Base-by-base conservation (phyloP, 30 jellyfish, hydroid and myxozoan species). In the Turritopsis dohrnii region DNA sequence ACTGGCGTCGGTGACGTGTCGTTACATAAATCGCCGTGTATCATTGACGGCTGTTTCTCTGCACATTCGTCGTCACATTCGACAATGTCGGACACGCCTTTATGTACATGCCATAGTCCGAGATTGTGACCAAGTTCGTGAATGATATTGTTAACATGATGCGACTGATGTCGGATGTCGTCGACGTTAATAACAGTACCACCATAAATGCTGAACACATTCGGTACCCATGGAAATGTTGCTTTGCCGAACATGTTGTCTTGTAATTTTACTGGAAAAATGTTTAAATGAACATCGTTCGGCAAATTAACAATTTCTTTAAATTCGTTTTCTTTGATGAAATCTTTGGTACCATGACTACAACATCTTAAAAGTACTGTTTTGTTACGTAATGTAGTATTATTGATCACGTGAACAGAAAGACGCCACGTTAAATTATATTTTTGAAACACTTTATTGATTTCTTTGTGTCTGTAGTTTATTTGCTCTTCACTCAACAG, bases 81-180 rank as follows among this genome's bases (percentile, higher is more conserved):
- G 19, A 74, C 22, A 22, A 25, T 21, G 52, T 83, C 88, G 19
- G 81, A 65, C 30, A 84, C 85, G 18, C 96, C 95, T 27, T 80
- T 86, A 52, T 82, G 94, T 1, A 91, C 97, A 76, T 91, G 97
- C 94, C 89, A 86, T n/a, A 91, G 84, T 73, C 97, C 97, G 17
- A 91, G 81, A 69, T 22, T 83, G 66, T 91, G 97, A 52, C 97
- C 97, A 53, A 91, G 30, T 81, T 91, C 97, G 65, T 91, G 97
- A 30, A 91, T 81, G 85, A 86, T 79, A 54, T 86, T 89, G 26
- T 79, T 87, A 1, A 91, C 84, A 41, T 41, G 60, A 20, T 88
- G 90, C 7, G 52, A 75, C 54, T 76, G 16, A 29, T 76, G 74
- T 19, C 96, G 90, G 72, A 85, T 79, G 29, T 89, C 81, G 31